Percentiles rank a stretch among this genome's conserved stretches.
Conservation (phyloP, 2,888 invertebrate genomes). For the Lottia scabra region DNA sequence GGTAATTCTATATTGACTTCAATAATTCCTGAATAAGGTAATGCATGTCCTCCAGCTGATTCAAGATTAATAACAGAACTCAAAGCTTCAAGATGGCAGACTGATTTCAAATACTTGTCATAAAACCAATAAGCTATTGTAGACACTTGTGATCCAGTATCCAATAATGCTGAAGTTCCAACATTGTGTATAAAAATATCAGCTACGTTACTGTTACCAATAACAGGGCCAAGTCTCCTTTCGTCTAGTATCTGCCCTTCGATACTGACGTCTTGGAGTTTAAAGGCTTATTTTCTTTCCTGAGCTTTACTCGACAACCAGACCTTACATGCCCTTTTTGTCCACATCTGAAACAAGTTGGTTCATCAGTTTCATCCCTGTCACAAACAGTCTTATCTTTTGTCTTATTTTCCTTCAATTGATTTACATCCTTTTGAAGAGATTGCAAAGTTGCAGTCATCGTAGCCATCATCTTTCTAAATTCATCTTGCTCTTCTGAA, state of each 20-base stretch:
- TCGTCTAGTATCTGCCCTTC: not conserved
- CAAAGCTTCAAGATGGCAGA: not conserved
- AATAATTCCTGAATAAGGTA: conserved; percentile 8
- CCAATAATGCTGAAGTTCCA: not conserved
- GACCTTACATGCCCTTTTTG: not conserved
- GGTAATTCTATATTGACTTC: not conserved
- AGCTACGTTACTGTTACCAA: not conserved
- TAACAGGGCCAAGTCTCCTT: not conserved
- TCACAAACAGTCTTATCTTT: too few relatives aligned
- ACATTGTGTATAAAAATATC: not conserved
- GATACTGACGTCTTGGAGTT: not conserved
- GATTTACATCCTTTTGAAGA: too few relatives aligned
- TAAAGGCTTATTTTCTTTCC: not conserved
- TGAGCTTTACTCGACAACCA: not conserved
- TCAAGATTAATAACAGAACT: not conserved
- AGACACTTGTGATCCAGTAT: not conserved
- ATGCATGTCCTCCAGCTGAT: not conserved
- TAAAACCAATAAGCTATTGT: not conserved
- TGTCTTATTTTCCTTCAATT: too few relatives aligned
- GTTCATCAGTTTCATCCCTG: not conserved
- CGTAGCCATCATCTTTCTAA: too few relatives aligned
- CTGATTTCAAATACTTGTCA: not conserved
- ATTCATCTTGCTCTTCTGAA: too few relatives aligned
- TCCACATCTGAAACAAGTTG: not conserved
- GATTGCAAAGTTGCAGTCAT: too few relatives aligned